Conservation (phyloP, 1,140 invertebrate species). For the Protaetia brevitarsis region DNA sequence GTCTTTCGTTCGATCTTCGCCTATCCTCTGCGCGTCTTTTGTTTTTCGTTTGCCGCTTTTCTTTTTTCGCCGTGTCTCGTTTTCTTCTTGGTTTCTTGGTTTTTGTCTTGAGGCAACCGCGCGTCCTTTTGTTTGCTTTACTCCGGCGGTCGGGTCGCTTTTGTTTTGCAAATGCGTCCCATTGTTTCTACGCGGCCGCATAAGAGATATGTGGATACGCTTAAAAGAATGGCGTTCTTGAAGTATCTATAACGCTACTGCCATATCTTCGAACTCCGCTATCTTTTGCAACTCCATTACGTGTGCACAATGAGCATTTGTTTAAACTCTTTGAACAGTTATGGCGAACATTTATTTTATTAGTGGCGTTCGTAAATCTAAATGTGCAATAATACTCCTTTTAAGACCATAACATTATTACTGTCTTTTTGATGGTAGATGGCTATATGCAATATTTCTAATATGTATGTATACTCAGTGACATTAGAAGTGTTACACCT, state of each 20-base stretch:
- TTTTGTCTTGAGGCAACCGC: conserved; percentile 3
- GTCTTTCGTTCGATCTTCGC: conserved; percentile 21
- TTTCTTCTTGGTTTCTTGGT: conserved; percentile 2
- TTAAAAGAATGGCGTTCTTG: not conserved
- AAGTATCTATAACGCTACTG: conserved; percentile 8
- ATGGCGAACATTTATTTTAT: too few relatives aligned
- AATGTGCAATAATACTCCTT: too few relatives aligned
- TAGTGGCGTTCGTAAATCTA: too few relatives aligned
- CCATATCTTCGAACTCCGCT: not conserved
- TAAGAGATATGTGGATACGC: conserved; percentile 13
- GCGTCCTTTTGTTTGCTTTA: conserved; percentile 2
- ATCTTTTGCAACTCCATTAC: conserved; percentile 10
- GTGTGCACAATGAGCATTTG: too few relatives aligned
- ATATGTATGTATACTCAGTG: too few relatives aligned
- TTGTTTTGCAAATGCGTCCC: conserved; percentile 19
- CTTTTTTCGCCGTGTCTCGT: conserved; percentile 8
- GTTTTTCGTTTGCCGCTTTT: conserved; percentile 13
- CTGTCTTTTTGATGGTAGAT: too few relatives aligned
- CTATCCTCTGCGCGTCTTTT: too few relatives aligned
- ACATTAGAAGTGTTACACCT: too few relatives aligned
- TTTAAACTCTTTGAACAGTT: too few relatives aligned
- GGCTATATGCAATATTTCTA: too few relatives aligned
- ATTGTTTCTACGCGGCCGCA: conserved; percentile 23
- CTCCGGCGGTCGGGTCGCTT: not conserved
- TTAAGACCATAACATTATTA: too few relatives aligned